Evolutionary conservation across 2,113 vertebrate species (phyloP).

Genomic region (Spea multiplicata): DNA sequence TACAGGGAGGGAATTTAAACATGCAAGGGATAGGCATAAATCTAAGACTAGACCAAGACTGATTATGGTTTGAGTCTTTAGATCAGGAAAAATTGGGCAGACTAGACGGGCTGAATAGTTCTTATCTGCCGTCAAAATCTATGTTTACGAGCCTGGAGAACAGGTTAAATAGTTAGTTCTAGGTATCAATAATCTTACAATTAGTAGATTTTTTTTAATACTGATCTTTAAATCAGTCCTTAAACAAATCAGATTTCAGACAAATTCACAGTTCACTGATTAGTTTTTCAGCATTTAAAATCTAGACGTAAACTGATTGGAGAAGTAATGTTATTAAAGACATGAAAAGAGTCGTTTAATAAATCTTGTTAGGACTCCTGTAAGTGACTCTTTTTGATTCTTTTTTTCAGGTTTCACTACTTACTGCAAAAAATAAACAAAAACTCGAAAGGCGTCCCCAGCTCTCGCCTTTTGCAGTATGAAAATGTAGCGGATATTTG

Average conservation of each 20-base stretch:
- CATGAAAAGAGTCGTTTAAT: conserved; percentile 3
- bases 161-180: no score
- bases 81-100: no score
- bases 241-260: not conserved
- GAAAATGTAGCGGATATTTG: not conserved
- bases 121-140: no score
- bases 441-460: not conserved
- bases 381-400: not conserved
- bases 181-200: no score
- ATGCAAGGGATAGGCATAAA: no score
- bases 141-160: no score
- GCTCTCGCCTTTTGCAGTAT: not conserved
- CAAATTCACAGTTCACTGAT: not conserved
- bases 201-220: not conserved
- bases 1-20: no score
- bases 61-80: no score
- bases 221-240: no score
- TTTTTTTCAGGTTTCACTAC: not conserved
- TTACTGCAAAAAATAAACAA: not conserved
- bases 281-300: conserved; percentile 2
- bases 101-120: no score
- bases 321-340: not conserved
- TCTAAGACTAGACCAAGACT: no score
- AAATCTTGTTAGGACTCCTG: not conserved
- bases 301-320: not conserved